Evolutionary conservation across 2,113 vertebrate species (phyloP).

Genomic region (Leucoraja erinaceus): DNA sequence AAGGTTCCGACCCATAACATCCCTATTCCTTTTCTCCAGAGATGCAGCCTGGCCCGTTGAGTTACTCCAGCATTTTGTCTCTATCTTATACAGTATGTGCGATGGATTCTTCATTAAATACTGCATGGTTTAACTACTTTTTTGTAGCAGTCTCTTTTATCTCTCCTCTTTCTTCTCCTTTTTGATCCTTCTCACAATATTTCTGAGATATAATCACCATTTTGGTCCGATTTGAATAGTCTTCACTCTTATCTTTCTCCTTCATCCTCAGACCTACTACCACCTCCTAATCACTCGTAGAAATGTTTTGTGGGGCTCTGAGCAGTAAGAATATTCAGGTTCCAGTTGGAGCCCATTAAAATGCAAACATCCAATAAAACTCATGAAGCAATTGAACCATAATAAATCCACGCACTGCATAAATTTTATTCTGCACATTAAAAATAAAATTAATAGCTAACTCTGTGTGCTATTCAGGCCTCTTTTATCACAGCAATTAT

Average conservation of each 20-base stretch:
- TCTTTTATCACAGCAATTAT: background rate
- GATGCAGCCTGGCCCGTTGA: no score
- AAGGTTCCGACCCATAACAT: no score
- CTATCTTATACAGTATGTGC: no score
- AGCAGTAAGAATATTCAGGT: background rate
- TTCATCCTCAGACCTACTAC: background rate
- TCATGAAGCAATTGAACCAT: background rate
- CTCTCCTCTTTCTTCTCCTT: background rate
- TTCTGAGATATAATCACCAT: background rate
- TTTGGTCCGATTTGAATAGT: no score
- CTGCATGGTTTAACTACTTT: background rate
- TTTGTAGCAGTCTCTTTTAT: background rate
- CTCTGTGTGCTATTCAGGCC: background rate
- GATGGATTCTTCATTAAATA: background rate
- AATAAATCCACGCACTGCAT: background rate
- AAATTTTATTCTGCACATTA: background rate
- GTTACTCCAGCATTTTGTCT: no score
- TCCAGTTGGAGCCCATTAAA: background rate
- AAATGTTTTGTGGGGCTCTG: background rate
- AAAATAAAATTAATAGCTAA: background rate
- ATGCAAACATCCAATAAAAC: background rate
- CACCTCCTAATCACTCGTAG: background rate
- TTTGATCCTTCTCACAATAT: background rate
- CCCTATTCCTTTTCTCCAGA: no score
- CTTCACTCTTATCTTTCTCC: background rate